Percentiles rank a stretch among this genome's conserved stretches.
These are phyloP conservation scores for Ctenopoma kingsleyae DNA, from an alignment of 2,797 vertebrate genomes.

Conservation along the genomic window DNA sequence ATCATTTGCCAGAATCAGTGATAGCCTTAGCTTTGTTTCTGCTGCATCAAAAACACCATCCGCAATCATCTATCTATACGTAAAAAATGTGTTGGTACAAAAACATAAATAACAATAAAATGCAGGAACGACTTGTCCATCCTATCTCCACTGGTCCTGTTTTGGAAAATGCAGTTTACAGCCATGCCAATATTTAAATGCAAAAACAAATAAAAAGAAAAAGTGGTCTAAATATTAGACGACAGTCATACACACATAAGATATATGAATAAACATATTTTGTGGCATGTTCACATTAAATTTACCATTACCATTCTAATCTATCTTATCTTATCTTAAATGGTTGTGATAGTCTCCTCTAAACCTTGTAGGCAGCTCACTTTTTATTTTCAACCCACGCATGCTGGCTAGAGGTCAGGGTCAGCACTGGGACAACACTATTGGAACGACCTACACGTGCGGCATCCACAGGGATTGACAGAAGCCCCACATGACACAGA, in stretches of 20 bases:
- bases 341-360: background rate
- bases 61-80: background rate
- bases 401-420: conserved; percentile 25
- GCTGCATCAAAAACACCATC: background rate
- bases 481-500: conserved; percentile 12
- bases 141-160: background rate
- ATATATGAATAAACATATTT: too few species aligned
- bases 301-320: too few species aligned
- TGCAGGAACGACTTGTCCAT: background rate
- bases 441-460: conserved; percentile 10
- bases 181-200: background rate
- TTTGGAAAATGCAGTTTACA: background rate
- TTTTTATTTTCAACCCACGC: background rate
- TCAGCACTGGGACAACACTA: conserved; percentile 11
- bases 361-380: background rate
- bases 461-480: conserved; percentile 41
- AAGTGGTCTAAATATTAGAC: background rate
- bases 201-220: too few species aligned
- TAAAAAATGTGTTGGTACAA: background rate
- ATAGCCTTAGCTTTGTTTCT: background rate
- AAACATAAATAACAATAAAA: background rate
- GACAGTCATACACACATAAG: background rate
- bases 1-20: background rate
- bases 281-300: too few species aligned
- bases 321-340: background rate